These are phyloP conservation scores for Nasonia oneida DNA, from an alignment of 2,888 invertebrate species.

Conservation along the genomic window DNA sequence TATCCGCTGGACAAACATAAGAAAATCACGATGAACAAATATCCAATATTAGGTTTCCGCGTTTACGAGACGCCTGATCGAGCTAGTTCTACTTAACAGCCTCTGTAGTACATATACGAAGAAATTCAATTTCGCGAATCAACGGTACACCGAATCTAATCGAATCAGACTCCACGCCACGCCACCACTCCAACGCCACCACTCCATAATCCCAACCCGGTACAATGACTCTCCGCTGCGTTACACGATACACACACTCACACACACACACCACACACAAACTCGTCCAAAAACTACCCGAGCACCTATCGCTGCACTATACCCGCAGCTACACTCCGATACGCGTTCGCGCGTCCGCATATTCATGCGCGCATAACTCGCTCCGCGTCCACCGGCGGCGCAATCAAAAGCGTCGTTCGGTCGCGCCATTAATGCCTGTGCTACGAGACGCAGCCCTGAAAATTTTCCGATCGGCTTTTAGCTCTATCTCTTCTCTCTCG, in stretches of 20 bases:
- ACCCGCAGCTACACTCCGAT: neutral
- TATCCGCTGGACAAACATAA: neutral
- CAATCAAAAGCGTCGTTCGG: constrained; percentile 4
- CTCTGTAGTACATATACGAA: neutral
- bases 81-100: constrained; percentile 21
- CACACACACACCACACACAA: neutral
- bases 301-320: neutral
- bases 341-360: neutral
- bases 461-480: constrained; percentile 2
- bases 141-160: neutral
- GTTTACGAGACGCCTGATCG: neutral
- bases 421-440: neutral
- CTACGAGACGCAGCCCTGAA: neutral
- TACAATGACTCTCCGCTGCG: neutral
- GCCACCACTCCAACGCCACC: too few relatives aligned
- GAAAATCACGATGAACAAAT: constrained; percentile 1
- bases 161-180: neutral
- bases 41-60: constrained; percentile 9
- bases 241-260: neutral
- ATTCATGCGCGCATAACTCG: constrained; percentile 40
- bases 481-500: neutral
- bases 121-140: constrained; percentile 19
- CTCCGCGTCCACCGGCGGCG: neutral
- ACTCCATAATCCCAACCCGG: too few relatives aligned
- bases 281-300: neutral